phyloP scores from a whole-genome alignment of 1,140 invertebrate genomes.

The Steinernema khuongi region DNA sequence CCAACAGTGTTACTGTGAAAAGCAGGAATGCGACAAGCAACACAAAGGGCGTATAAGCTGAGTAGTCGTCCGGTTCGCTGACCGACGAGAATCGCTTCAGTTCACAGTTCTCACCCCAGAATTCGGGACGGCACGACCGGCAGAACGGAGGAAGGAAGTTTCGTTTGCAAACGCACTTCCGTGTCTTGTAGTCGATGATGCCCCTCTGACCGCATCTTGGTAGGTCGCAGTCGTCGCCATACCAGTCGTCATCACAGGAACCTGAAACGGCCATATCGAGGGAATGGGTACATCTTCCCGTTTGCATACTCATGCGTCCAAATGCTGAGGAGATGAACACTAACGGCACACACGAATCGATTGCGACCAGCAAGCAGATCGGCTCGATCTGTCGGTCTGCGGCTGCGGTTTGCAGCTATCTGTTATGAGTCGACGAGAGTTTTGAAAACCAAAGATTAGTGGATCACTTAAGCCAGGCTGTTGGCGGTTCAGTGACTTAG shows the following conservation, averaged over 20 bases:
- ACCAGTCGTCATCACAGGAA: background rate
- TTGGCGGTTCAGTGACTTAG: background rate
- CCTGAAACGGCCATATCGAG: background rate
- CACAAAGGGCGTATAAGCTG: background rate
- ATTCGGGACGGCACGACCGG: background rate
- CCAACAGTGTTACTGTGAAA: background rate
- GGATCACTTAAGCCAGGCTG: background rate
- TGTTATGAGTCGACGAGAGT: background rate
- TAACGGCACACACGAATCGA: background rate
- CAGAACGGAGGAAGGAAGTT: slow-evolving; percentile 8
- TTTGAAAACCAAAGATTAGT: background rate
- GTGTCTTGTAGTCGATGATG: background rate
- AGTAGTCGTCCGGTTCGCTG: slow-evolving; percentile 1
- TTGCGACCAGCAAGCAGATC: background rate
- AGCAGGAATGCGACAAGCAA: slow-evolving; percentile 1
- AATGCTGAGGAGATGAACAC: background rate
- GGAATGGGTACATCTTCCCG: background rate
- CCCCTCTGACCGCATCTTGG: background rate
- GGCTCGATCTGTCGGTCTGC: background rate
- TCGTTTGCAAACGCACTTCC: slow-evolving; percentile 1
- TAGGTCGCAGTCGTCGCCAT: background rate
- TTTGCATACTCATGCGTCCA: background rate
- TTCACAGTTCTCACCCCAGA: background rate
- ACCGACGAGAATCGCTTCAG: slow-evolving; percentile 1
- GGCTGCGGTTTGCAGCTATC: background rate